A percentile compares a stretch with the other conserved stretches of the same genome.
Conservation (phyloP, 2,888 invertebrate genomes). For the Pediacus dermestoides region DNA sequence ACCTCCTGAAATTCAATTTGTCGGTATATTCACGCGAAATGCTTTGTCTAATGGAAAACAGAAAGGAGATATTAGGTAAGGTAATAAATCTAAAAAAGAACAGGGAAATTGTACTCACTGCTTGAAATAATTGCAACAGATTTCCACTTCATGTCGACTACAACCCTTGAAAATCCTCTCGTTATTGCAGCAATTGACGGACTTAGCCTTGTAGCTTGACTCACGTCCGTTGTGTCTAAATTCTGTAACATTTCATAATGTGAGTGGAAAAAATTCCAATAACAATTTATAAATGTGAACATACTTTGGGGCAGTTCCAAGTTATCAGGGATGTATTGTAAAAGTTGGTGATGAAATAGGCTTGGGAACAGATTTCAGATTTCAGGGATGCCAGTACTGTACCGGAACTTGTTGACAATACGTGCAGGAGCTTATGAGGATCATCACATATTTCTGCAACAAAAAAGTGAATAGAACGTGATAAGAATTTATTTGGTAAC, state of each 20-base stretch:
- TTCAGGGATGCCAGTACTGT: conserved; percentile 54
- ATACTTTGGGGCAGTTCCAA: conserved; percentile 53
- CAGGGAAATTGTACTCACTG: conserved; percentile 48
- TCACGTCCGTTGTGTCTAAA: conserved; percentile 3
- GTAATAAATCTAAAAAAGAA: conserved; percentile 4
- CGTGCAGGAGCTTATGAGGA: conserved; percentile 50
- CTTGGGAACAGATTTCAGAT: conserved; percentile 52
- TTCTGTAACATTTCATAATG: conserved; percentile 6
- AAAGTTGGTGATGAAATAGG: conserved; percentile 51
- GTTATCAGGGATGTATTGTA: conserved; percentile 52
- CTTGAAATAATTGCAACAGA: conserved; percentile 54
- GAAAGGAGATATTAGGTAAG: too few relatives aligned
- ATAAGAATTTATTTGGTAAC: too few relatives aligned
- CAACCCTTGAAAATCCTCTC: conserved; percentile 50
- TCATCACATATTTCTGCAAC: conserved; percentile 53
- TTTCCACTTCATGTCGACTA: conserved; percentile 55
- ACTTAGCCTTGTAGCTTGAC: conserved; percentile 35
- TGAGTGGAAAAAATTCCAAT: neutral
- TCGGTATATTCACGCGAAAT: too few relatives aligned
- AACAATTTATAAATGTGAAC: neutral
- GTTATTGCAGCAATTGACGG: conserved; percentile 52
- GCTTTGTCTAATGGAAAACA: too few relatives aligned
- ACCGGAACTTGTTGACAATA: conserved; percentile 45
- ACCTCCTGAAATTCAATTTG: too few relatives aligned
- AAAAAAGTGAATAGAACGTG: too few relatives aligned